Conservation (phyloP, 2,113 vertebrate species). For the Crotalus helleri region DNA sequence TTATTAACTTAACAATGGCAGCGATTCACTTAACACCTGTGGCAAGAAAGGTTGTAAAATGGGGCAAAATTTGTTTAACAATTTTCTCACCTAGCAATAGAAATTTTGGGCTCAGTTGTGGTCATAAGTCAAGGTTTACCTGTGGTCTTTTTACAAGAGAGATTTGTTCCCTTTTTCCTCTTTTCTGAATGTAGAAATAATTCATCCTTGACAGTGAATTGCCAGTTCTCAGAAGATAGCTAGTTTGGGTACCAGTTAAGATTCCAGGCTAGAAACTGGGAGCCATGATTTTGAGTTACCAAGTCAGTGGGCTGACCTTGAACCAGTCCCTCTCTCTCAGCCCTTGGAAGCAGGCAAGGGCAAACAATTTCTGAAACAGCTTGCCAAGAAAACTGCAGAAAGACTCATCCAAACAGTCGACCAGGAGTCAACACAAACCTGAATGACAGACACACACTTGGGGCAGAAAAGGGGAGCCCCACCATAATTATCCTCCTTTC, state of each 20-base stretch:
- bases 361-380: background rate
- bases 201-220: background rate
- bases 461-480: background rate
- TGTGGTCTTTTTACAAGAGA: background rate
- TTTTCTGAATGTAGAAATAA: background rate
- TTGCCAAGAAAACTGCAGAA: background rate
- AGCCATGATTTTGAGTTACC: background rate
- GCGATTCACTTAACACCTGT: background rate
- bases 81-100: background rate
- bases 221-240: background rate
- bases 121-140: too few relatives aligned
- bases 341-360: background rate
- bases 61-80: background rate
- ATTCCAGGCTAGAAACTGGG: background rate
- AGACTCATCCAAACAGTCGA: background rate
- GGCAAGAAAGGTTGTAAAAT: background rate
- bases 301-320: background rate
- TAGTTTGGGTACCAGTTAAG: background rate
- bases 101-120: background rate
- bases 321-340: background rate
- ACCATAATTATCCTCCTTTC: background rate
- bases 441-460: background rate
- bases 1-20: too few relatives aligned
- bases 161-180: background rate
- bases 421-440: background rate